Evolutionary conservation across 2,797 vertebrate species (phyloP).

Genomic region (Salmo trutta): DNA sequence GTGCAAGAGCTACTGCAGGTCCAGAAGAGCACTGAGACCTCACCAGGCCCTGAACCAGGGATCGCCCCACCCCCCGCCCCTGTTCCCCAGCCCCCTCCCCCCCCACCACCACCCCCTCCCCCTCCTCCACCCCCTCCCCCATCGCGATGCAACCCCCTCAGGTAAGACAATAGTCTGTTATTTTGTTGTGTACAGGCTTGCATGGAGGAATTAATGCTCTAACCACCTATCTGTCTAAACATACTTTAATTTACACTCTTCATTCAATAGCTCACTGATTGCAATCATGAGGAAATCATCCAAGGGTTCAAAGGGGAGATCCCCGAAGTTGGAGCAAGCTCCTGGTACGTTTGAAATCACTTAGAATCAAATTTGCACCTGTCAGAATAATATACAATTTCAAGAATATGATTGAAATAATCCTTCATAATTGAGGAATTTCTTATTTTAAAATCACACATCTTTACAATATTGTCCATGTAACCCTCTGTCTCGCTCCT

Average conservation of each 20-base stretch:
- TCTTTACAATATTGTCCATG: background rate
- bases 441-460: too few species aligned
- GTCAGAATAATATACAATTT: background rate
- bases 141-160: conserved; percentile 81
- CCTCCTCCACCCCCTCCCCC: conserved; percentile 77
- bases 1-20: conserved; percentile 71
- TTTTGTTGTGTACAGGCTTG: background rate
- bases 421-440: too few species aligned
- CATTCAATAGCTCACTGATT: conserved; percentile 75
- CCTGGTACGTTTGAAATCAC: conserved; percentile 55
- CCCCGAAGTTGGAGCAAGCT: conserved; percentile 69
- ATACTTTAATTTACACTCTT: conserved; percentile 15
- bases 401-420: background rate
- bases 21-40: conserved; percentile 42
- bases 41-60: conserved; percentile 56
- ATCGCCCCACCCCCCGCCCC: conserved; percentile 59
- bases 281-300: conserved; percentile 83
- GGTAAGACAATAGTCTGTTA: conserved; percentile 62
- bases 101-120: conserved; percentile 71
- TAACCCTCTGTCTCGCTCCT: background rate
- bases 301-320: conserved; percentile 72
- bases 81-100: conserved; percentile 69
- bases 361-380: background rate
- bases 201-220: background rate
- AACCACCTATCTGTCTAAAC: background rate